Conservation (phyloP, 2,113 vertebrate species). For the Gulo gulo region DNA sequence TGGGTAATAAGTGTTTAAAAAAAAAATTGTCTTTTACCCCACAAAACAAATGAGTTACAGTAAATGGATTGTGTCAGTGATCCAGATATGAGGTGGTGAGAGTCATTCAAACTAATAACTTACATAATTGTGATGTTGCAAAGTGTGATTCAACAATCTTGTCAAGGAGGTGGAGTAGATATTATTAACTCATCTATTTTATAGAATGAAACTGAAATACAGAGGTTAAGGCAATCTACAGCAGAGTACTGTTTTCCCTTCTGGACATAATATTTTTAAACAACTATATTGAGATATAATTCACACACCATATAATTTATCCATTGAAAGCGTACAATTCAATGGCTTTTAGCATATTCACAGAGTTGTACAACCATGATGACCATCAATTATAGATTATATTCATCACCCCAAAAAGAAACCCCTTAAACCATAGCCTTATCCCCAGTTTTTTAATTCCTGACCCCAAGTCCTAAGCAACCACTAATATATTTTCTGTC, state of each 20-base stretch:
- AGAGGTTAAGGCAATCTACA: not conserved
- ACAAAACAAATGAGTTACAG: conserved; percentile 31
- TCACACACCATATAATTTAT: not conserved
- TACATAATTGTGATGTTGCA: conserved; percentile 24
- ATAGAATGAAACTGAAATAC: conserved; percentile 4
- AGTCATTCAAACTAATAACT: conserved; percentile 31
- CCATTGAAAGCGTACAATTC: not conserved
- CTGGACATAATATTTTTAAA: not conserved
- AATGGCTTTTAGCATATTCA: not conserved
- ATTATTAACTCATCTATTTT: conserved; percentile 3
- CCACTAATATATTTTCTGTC: not conserved
- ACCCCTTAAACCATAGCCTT: not conserved
- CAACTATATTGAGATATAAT: not conserved
- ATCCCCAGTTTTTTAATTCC: not conserved
- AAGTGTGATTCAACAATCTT: conserved; percentile 33
- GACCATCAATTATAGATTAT: not conserved
- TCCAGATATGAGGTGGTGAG: not conserved
- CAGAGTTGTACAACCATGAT: not conserved
- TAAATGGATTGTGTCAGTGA: not conserved
- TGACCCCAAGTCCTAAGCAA: not conserved
- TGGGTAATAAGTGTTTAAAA: not conserved
- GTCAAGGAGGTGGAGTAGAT: not conserved
- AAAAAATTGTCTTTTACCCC: not conserved
- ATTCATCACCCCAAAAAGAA: not conserved
- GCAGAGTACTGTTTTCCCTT: not conserved